Evolutionary conservation across 2,113 vertebrate species (phyloP).

Genomic region (Microtus pennsylvanicus): DNA sequence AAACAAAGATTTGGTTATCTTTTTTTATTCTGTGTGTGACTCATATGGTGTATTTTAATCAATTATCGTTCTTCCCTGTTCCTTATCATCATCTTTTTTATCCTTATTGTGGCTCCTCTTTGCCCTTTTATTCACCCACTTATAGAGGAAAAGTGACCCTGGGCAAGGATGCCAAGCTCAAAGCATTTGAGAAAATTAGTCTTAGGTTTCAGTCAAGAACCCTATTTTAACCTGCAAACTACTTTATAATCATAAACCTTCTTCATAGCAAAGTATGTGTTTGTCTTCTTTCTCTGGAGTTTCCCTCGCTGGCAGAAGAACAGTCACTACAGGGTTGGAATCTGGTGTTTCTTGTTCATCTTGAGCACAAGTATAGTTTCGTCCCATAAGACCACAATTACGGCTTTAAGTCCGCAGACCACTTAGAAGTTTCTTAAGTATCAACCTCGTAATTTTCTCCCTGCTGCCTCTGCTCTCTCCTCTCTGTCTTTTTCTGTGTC

Average conservation of each 20-base stretch:
- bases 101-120: background rate
- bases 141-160: background rate
- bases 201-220: background rate
- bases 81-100: background rate
- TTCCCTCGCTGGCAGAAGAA: background rate
- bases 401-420: background rate
- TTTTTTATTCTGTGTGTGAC: background rate
- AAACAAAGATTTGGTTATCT: background rate
- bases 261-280: background rate
- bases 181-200: background rate
- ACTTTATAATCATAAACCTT: background rate
- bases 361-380: background rate
- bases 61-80: background rate
- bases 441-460: background rate
- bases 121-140: background rate
- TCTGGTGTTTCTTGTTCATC: background rate
- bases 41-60: background rate
- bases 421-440: background rate
- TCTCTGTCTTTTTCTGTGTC: background rate
- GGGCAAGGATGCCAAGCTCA: background rate
- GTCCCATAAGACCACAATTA: background rate
- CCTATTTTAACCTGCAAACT: background rate
- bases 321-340: background rate
- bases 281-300: background rate
- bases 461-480: background rate